Conservation (phyloP, 2,888 invertebrate genomes). For the Mythimna loreyi region DNA sequence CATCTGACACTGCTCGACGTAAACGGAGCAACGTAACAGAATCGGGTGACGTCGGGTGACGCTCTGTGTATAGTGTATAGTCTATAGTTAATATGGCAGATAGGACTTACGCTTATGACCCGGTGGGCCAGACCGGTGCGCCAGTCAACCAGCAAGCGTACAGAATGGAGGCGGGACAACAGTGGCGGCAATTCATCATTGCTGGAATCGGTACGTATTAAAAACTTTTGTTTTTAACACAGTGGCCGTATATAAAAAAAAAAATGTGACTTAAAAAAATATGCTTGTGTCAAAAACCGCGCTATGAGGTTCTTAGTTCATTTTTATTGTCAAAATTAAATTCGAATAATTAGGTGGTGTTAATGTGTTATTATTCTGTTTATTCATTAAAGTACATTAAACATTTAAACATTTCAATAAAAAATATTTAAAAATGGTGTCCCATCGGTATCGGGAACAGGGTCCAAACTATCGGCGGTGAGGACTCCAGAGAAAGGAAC, state of each 20-base stretch:
- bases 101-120: constrained; percentile 85
- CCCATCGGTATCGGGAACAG: no score
- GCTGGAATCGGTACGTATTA: constrained; percentile 91
- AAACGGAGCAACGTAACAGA: constrained; percentile 63
- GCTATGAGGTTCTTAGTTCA: constrained; percentile 19
- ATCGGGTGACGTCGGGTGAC: constrained; percentile 78
- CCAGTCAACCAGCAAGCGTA: constrained; percentile 82
- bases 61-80: no score
- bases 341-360: no score
- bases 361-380: no score
- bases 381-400: no score
- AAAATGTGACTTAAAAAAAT: background rate
- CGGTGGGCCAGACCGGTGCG: constrained; percentile 80
- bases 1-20: constrained; percentile 54
- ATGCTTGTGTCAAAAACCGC: background rate
- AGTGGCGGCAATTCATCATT: constrained; percentile 92
- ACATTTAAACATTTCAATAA: no score
- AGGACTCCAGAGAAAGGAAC: no score
- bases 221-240: background rate
- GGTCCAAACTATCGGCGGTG: no score
- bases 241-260: constrained; percentile 1
- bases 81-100: no score
- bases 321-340: background rate
- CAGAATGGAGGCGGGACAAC: constrained; percentile 92
- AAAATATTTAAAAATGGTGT: no score